Conservation (phyloP, 2,113 vertebrate species). For the Grantiella picta region DNA sequence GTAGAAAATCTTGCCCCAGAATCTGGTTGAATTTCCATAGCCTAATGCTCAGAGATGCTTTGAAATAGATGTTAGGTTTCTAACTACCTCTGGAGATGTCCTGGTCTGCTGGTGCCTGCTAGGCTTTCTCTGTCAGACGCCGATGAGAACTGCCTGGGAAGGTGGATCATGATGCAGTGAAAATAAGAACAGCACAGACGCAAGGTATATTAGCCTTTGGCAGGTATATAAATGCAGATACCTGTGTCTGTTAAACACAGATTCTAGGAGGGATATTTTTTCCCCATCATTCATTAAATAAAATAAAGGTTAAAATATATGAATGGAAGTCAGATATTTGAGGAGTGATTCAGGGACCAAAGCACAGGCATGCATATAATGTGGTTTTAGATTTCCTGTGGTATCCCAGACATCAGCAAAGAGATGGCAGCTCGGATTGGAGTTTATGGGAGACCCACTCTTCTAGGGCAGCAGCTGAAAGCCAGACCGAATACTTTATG, state of each 20-base stretch:
- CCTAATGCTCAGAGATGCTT: neutral
- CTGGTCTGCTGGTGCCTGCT: neutral
- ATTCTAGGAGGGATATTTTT: neutral
- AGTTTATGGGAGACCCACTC: neutral
- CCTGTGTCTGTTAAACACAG: neutral
- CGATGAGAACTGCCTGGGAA: neutral
- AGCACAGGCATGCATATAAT: neutral
- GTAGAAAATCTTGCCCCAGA: neutral
- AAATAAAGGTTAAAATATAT: neutral
- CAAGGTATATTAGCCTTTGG: neutral
- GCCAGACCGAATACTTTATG: neutral
- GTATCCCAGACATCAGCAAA: neutral
- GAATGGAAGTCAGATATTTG: neutral
- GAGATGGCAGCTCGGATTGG: neutral
- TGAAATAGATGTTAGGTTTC: neutral
- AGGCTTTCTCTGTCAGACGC: neutral
- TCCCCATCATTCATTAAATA: neutral
- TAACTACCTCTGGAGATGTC: neutral
- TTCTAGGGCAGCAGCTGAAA: neutral
- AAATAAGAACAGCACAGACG: neutral
- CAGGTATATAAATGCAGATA: neutral
- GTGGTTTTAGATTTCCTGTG: neutral
- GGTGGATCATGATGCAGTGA: neutral
- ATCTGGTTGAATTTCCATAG: neutral
- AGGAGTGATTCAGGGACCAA: neutral